Evolutionary conservation across 2,888 invertebrate species (phyloP), one percentile per base, ranked within the genome.

Genomic region (Taenaris catops): DNA sequence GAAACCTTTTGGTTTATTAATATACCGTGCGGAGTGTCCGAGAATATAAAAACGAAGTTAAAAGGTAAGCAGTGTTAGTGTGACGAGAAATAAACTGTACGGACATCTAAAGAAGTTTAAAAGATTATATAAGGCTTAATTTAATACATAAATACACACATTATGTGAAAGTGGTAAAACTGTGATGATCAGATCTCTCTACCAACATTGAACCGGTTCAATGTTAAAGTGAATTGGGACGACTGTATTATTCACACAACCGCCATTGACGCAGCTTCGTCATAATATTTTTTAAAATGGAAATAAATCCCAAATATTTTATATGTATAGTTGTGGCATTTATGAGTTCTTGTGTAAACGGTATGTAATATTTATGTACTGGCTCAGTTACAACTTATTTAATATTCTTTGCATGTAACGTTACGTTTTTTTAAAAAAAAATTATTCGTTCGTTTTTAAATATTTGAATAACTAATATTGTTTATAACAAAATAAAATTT

Each of bases 171-270:
- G 80, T 71, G 42, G 49, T 53, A 34, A 35, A 35, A 27, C 27
- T 32, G 21, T 35, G 27, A 41, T 44, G 37, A 56, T 55, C 52
- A 66, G 46, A 59, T 69, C 67, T 63, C 61, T 52, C 64, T 63
- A 56, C 53, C 61, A 52, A 48, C 55, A 61, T 47, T 63, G 56
- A 68, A 81, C 84, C 75, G 79, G 81, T 79, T 73, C 51, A 53
- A 57, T 59, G 53, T 58, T 55, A 53, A 58, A 52, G 66, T 54
- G 62, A 75, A 79, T 65, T 75, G 67, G 60, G 73, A 58, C 66
- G 70, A 53, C 51, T 51, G 61, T 57, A 58, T 64, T 63, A 70
- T 69, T 65, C 66, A 67, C 50, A 63, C 66, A 58, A 60, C 53
- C 51, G 57, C 48, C 63, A 68, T 55, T 61, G 60, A 64, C 57